phyloP scores from a whole-genome alignment of 2,113 vertebrate species.

The Pampusana beccarii region DNA sequence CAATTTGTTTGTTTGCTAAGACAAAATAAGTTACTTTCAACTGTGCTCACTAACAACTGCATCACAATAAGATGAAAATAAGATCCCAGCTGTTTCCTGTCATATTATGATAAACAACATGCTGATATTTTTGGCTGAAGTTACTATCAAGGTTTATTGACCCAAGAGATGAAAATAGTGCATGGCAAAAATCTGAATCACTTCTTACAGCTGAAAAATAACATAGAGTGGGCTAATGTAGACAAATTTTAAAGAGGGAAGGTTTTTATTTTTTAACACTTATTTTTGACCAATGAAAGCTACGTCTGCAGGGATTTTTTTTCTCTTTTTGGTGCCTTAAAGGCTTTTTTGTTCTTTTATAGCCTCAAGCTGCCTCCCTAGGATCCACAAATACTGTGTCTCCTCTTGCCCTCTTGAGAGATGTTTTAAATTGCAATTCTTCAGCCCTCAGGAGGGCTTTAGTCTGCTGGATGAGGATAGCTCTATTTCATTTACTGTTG shows the following conservation, averaged over 20 bases:
- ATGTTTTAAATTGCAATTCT: slow-evolving; percentile 48
- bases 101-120: not conserved
- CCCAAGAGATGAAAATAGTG: slow-evolving; percentile 12
- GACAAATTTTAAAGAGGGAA: not conserved
- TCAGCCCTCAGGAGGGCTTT: slow-evolving; percentile 58
- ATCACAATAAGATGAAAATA: slow-evolving; percentile 48
- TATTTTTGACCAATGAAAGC: slow-evolving; percentile 7
- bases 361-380: slow-evolving; percentile 44
- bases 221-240: not conserved
- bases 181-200: not conserved
- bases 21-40: not conserved
- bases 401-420: slow-evolving; percentile 46
- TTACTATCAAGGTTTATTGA: slow-evolving; percentile 19
- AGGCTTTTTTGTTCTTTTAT: slow-evolving; percentile 56
- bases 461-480: slow-evolving; percentile 31
- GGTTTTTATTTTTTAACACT: slow-evolving; percentile 13
- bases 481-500: slow-evolving; percentile 52
- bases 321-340: not conserved
- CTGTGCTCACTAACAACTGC: not conserved
- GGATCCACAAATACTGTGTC: slow-evolving; percentile 43
- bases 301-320: not conserved
- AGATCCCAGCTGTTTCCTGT: slow-evolving; percentile 59
- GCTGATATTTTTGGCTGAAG: slow-evolving; percentile 4
- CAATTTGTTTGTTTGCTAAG: not conserved
- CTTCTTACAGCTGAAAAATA: not conserved